phyloP scores from a whole-genome alignment of 1,140 invertebrate species.

The Ganaspis sp. region DNA sequence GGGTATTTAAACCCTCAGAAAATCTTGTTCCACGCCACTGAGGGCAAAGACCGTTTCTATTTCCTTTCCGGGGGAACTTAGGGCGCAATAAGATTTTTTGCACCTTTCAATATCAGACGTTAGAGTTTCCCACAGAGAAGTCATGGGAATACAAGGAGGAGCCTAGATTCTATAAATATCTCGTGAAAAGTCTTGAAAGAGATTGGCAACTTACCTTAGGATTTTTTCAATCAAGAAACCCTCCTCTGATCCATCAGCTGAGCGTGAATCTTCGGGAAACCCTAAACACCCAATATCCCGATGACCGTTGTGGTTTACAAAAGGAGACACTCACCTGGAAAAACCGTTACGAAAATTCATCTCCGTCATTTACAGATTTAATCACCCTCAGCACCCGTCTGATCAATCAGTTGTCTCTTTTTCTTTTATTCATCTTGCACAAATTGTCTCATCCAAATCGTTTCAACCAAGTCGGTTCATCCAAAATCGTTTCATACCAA shows the following conservation, averaged over 20 bases:
- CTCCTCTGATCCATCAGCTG: neutral
- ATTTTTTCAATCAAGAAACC: slow-evolving; percentile 17
- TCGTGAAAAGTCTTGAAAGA: slow-evolving; percentile 59
- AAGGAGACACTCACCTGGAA: slow-evolving; percentile 5
- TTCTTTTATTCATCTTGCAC: no score
- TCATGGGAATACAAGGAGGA: slow-evolving; percentile 56
- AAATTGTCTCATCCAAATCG: no score
- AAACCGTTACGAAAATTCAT: slow-evolving; percentile 16
- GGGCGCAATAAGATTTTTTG: slow-evolving; percentile 66
- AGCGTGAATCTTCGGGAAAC: slow-evolving; percentile 17
- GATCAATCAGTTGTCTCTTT: no score
- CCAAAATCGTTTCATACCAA: no score
- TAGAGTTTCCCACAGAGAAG: slow-evolving; percentile 73
- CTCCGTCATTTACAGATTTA: neutral
- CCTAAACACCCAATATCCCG: neutral
- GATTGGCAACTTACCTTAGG: slow-evolving; percentile 41
- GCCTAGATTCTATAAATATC: slow-evolving; percentile 41
- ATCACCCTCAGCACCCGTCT: no score
- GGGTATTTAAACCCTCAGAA: neutral
- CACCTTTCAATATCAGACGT: slow-evolving; percentile 72
- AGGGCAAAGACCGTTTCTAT: slow-evolving; percentile 66
- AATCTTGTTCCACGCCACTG: slow-evolving; percentile 57
- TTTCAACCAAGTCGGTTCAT: no score
- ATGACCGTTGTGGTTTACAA: slow-evolving; percentile 14
- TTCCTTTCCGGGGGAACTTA: slow-evolving; percentile 60